Evolutionary conservation across 2,113 vertebrate genomes (phyloP).

Genomic region (Otus sunia): DNA sequence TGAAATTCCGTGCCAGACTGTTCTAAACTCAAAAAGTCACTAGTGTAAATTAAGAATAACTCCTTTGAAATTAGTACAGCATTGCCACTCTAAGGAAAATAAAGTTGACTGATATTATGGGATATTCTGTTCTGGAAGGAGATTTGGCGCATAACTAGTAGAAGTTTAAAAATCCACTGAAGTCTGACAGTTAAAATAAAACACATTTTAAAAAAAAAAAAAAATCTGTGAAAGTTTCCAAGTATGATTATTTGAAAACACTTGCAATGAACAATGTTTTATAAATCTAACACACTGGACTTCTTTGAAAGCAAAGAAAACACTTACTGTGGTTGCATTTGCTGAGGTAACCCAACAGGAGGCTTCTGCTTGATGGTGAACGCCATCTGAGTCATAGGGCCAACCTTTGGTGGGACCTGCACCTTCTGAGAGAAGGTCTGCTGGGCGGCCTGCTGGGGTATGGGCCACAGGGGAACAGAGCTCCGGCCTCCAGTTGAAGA

Average conservation of each 20-base stretch:
- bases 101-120: not conserved
- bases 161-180: not conserved
- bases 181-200: not conserved
- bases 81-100: not conserved
- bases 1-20: not conserved
- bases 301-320: not conserved
- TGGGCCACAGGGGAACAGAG: slow-evolving; percentile 68
- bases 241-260: not conserved
- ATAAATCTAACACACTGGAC: not conserved
- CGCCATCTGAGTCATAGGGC: slow-evolving; percentile 85
- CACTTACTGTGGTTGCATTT: slow-evolving; percentile 91
- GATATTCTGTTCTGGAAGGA: not conserved
- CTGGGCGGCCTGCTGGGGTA: slow-evolving; percentile 75
- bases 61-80: not conserved
- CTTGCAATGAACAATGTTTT: not conserved
- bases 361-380: slow-evolving; percentile 88
- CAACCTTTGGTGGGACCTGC: slow-evolving; percentile 82
- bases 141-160: not conserved
- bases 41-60: not conserved
- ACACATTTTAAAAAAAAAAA: not conserved
- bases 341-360: slow-evolving; percentile 78
- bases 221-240: not conserved
- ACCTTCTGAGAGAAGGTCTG: slow-evolving; percentile 78
- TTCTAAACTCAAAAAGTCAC: not conserved
- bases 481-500: slow-evolving; percentile 73